Conservation (phyloP, 1,140 invertebrate genomes). For the Lethrus apterus region DNA sequence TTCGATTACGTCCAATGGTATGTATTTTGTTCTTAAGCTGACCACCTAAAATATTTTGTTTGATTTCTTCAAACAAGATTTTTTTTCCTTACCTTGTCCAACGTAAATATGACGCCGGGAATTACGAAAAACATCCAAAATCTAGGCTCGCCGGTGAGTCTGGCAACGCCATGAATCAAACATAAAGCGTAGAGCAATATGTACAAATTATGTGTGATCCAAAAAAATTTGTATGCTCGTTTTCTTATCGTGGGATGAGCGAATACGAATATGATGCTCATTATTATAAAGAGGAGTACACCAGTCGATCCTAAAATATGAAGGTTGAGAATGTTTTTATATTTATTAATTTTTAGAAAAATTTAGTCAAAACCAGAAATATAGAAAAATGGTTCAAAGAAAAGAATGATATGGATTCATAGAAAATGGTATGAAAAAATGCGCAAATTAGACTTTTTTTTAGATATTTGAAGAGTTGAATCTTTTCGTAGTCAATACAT, state of each 20-base stretch:
- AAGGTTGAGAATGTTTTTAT: too few species aligned
- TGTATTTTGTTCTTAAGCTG: slow-evolving; percentile 83
- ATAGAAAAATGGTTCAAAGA: too few species aligned
- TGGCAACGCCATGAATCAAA: slow-evolving; percentile 89
- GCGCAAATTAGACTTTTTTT: too few species aligned
- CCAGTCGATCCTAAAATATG: slow-evolving; percentile 75
- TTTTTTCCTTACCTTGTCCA: slow-evolving; percentile 72
- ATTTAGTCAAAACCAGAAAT: too few species aligned
- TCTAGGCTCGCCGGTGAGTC: slow-evolving; percentile 82
- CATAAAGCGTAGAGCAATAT: slow-evolving; percentile 83
- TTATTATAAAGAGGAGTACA: slow-evolving; percentile 86
- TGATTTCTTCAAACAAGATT: not conserved
- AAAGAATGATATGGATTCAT: too few species aligned
- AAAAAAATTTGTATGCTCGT: slow-evolving; percentile 94
- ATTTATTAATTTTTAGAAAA: too few species aligned
- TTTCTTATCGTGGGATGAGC: slow-evolving; percentile 91
- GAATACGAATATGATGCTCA: slow-evolving; percentile 96
- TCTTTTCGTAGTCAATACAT: too few species aligned
- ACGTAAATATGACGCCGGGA: slow-evolving; percentile 80
- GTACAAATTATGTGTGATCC: slow-evolving; percentile 93
- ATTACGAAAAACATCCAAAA: slow-evolving; percentile 97
- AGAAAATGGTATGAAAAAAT: too few species aligned
- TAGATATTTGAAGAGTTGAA: too few species aligned
- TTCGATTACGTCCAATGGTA: slow-evolving; percentile 90
- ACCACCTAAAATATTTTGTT: slow-evolving; percentile 55